Base-by-base conservation (phyloP, 1,140 invertebrate genomes). In the Babylonia areolata region DNA sequence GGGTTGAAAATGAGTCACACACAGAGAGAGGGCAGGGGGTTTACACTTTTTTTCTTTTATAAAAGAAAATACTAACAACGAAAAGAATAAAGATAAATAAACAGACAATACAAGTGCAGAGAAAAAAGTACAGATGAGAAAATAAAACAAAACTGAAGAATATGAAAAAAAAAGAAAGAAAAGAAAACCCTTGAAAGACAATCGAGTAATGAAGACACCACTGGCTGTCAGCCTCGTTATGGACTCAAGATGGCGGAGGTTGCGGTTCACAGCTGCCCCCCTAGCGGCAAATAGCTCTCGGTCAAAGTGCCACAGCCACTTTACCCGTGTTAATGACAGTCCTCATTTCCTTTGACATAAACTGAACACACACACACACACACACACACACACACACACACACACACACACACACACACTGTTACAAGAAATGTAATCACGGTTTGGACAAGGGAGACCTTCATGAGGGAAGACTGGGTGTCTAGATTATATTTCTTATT, bases 141-240 rank as follows among this genome's bases (percentile, higher is more conserved):
- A n/a, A 69, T 9, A 69, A 23, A 69, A 69, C 64, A n/a, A n/a
- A 69, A 69, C 9, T 31, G 5, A 69, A 20, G 28, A 17, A 9
- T 31, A n/a, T 28, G 37, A 15, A 42, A 46, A 42, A 6, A 79
- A 46, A 39, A 9, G 6, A 79, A 79, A 42, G 42, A 79, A 17
- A 39, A 79, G 42, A 42, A 79, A 42, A 35, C 20, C 31, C 71
- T 35, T 37, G 71, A 42, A n/a, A 42, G 77, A 79, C 82, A 73
- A 42, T 73, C 28, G 23, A 33, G 58, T 73, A 73, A 73, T 73
- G 82, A 84, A 33, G 82, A 75, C 82, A 42, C 82, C 82, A 35
- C 64, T 84, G 82, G 82, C 54, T 84, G 64, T 46, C 82, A 84
- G 58, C 69, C 69, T 84, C 82, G 35, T 84, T 84, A 84, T 73